Evolutionary conservation across 1,140 invertebrate species (phyloP).

Genomic region (Aphis craccivora): DNA sequence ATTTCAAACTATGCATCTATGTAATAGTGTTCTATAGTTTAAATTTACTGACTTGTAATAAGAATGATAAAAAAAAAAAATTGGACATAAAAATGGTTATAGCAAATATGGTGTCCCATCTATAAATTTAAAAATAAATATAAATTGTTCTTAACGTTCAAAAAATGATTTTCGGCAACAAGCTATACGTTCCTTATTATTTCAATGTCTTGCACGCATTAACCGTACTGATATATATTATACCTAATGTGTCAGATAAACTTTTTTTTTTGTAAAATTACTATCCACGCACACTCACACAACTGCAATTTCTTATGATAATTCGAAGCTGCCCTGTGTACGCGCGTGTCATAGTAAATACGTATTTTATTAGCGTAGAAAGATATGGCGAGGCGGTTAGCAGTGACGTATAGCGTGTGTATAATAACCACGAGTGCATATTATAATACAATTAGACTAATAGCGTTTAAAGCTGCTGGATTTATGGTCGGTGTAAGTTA

Average conservation of each 20-base stretch:
- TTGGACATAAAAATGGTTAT: too few species aligned
- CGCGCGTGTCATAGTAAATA: not conserved
- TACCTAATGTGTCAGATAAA: not conserved
- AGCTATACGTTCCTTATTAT: too few species aligned
- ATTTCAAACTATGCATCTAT: not conserved
- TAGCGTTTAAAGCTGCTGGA: conserved; percentile 42
- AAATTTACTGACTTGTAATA: not conserved
- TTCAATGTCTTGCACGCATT: too few species aligned
- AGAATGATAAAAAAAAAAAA: not conserved
- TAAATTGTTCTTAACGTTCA: too few species aligned
- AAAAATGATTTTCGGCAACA: too few species aligned
- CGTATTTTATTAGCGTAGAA: not conserved
- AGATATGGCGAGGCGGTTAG: not conserved
- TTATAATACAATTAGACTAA: conserved; percentile 54
- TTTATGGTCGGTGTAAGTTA: conserved; percentile 38
- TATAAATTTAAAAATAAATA: too few species aligned
- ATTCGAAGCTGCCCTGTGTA: not conserved
- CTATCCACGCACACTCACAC: not conserved
- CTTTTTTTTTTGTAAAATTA: not conserved
- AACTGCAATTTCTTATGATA: not conserved
- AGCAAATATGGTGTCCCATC: too few species aligned
- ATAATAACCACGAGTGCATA: not conserved
- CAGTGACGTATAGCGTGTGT: not conserved
- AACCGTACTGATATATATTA: too few species aligned
- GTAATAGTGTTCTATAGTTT: not conserved